These are phyloP conservation scores for Urocolius indicus DNA, from an alignment of 2,113 vertebrate genomes.

Conservation along the genomic window DNA sequence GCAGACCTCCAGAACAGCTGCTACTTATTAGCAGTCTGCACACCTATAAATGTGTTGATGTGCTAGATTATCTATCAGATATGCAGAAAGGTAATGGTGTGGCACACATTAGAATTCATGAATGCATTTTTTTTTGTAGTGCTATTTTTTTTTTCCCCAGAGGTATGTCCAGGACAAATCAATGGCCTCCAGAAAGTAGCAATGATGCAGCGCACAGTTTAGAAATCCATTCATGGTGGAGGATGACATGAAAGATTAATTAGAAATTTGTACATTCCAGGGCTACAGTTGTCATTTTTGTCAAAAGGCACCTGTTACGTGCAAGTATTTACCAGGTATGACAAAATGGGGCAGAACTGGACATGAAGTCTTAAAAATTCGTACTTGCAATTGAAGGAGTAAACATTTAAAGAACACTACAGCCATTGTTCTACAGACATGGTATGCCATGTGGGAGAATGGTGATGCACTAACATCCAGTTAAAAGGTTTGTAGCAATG, in stretches of 20 bases:
- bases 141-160: neutral
- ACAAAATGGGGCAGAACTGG: neutral
- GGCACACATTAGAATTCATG: conserved; percentile 6
- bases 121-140: neutral
- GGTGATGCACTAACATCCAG: neutral
- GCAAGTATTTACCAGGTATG: neutral
- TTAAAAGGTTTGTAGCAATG: neutral
- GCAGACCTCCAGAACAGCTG: neutral
- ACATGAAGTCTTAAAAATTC: neutral
- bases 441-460: neutral
- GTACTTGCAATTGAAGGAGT: neutral
- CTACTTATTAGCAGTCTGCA: neutral
- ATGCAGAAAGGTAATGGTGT: conserved; percentile 12
- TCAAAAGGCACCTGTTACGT: neutral
- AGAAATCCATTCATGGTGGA: neutral
- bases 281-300: neutral
- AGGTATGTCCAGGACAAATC: neutral
- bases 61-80: neutral
- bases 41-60: neutral
- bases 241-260: neutral
- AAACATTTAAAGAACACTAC: neutral
- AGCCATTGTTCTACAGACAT: neutral
- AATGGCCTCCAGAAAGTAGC: neutral
- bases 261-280: neutral
- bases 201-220: neutral